phyloP scores from a whole-genome alignment of 2,113 vertebrate genomes.

The Hirundichthys speculiger region DNA sequence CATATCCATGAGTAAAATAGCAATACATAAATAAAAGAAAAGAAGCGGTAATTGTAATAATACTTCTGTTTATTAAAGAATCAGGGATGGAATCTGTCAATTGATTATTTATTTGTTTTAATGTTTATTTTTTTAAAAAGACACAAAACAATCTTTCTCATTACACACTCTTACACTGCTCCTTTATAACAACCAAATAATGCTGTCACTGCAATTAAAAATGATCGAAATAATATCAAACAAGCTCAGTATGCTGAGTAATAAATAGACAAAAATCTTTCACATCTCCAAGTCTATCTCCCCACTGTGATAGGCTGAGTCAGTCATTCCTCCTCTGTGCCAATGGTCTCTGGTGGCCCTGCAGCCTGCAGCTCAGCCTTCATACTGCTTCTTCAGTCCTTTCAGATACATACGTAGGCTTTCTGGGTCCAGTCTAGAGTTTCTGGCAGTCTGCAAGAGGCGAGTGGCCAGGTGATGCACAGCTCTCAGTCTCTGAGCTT shows the following conservation, averaged over 20 bases:
- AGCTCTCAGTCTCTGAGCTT: constrained; percentile 82
- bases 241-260: neutral
- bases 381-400: constrained; percentile 87
- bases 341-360: constrained; percentile 33
- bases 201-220: too few species aligned
- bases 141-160: too few species aligned
- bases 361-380: constrained; percentile 77
- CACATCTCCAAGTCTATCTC: constrained; percentile 1
- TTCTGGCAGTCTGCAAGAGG: constrained; percentile 89
- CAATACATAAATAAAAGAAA: too few species aligned
- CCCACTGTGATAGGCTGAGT: constrained; percentile 1
- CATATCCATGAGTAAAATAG: too few species aligned
- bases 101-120: too few species aligned
- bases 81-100: neutral
- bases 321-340: constrained; percentile 66
- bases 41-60: too few species aligned
- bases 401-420: constrained; percentile 88
- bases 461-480: constrained; percentile 87
- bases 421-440: constrained; percentile 89
- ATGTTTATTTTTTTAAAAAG: too few species aligned
- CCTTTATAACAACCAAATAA: too few species aligned
- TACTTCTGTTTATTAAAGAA: neutral
- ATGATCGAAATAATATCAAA: too few species aligned
- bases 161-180: too few species aligned
- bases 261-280: neutral